phyloP scores from a whole-genome alignment of 1,140 invertebrate genomes.

The Bombus turneri region DNA sequence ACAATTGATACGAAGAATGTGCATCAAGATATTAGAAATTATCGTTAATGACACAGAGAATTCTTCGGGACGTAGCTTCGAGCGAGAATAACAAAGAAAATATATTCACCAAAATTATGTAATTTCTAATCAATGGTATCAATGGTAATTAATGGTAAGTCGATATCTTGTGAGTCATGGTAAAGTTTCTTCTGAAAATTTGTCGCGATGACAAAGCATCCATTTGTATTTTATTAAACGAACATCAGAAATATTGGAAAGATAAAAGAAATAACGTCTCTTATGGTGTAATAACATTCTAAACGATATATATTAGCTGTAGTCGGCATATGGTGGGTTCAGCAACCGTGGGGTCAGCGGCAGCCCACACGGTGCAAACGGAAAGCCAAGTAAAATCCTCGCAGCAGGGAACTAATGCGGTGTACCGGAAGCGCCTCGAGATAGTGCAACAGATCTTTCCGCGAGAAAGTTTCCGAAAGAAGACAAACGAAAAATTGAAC shows the following conservation, averaged over 20 bases:
- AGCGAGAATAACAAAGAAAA: not conserved
- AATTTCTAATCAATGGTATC: too few species aligned
- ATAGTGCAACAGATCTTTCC: not conserved
- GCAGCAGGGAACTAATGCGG: slow-evolving; percentile 9
- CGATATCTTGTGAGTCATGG: not conserved
- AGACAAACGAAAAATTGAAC: not conserved
- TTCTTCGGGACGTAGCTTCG: not conserved
- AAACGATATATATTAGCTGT: not conserved
- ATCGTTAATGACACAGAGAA: not conserved
- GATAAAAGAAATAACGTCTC: not conserved
- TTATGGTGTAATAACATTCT: not conserved
- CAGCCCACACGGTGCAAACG: slow-evolving; percentile 32
- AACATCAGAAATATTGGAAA: not conserved
- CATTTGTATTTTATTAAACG: not conserved
- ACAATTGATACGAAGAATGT: not conserved
- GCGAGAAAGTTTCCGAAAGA: not conserved
- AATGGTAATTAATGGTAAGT: not conserved
- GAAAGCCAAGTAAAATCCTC: slow-evolving; percentile 28
- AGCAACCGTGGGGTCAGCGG: slow-evolving; percentile 35
- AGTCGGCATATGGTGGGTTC: not conserved
- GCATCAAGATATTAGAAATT: not conserved
- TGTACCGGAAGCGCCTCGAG: not conserved
- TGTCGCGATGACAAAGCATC: not conserved
- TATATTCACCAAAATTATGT: not conserved
- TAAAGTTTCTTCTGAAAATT: not conserved